These are phyloP conservation scores for Elaphurus davidianus DNA, from an alignment of 2,113 vertebrate species.

Conservation along the genomic window DNA sequence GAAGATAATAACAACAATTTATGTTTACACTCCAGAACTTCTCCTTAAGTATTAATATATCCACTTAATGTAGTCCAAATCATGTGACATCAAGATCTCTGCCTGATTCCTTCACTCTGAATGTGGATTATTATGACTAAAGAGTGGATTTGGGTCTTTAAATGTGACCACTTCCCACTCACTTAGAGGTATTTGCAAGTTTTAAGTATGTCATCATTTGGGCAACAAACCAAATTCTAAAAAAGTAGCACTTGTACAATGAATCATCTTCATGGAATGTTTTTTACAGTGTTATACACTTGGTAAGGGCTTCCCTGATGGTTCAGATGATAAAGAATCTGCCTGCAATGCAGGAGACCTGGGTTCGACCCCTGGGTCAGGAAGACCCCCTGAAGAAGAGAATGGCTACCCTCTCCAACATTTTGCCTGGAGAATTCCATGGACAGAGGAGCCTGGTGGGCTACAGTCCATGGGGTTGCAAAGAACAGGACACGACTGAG, in stretches of 20 bases:
- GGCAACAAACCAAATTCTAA: background rate
- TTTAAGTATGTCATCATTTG: background rate
- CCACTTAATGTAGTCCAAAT: background rate
- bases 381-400: background rate
- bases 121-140: background rate
- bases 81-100: background rate
- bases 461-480: background rate
- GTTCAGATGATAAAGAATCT: background rate
- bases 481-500: background rate
- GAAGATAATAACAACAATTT: background rate
- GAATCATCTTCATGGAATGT: background rate
- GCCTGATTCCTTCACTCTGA: background rate
- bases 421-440: background rate
- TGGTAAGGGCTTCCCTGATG: background rate
- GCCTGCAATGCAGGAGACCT: background rate
- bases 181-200: background rate
- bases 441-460: background rate
- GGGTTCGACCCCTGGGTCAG: background rate
- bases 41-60: background rate
- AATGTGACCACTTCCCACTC: background rate
- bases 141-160: background rate
- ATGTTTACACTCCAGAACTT: background rate
- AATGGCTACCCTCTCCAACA: background rate
- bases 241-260: background rate
- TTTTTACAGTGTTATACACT: background rate